Base-by-base conservation (phyloP, 1,140 invertebrate genomes). In the Drosophila ironensis region DNA sequence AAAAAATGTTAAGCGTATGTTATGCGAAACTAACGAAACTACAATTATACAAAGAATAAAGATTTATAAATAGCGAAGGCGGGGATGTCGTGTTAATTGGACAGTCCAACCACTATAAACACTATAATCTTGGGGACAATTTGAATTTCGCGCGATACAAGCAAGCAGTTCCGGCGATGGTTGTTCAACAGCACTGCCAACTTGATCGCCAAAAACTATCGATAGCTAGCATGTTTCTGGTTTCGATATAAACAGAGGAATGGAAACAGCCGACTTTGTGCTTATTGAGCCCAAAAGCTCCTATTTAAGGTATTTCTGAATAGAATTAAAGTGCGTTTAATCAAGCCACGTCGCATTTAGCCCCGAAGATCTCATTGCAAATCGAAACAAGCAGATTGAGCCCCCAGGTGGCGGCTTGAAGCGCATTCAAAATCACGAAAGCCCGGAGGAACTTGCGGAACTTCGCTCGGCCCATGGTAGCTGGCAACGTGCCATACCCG, bases 11-110 rank as follows among this genome's bases (percentile, higher is more conserved):
- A 56, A 75, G 73, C 75, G 73, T 84, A 82, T 82, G 77, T 82
- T 82, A 84, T 77, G 78, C 73, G 70, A 82, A 84, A 81, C 78
- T 82, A 82, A 82, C 64, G 63, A 75, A 82, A 82, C 80, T 82
- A 84, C 69, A 84, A 82, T 84, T 84, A 82, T 82, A 82, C 77
- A 82, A 82, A 82, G 73, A 82, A 84, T 78, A 82, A 72, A 82
- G 42, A 82, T 84, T 84, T 82, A 82, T 82, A 84, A 82, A 82
- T 82, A 82, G 77, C 70, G 51, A 72, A 0, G 30, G 4, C 4
- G 2, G 30, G 30, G 7, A 12, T 1, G n/a, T 14, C 14, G 30
- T 12, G n/a, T 30, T 30, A 11, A 11, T 30, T 30, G n/a, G n/a
- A n/a, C n/a, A n/a, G n/a, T n/a, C n/a, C n/a, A n/a, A n/a, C n/a